Conservation (phyloP, 53 echinoderm and acorn worm species). For the Holothuria leucospilota region DNA sequence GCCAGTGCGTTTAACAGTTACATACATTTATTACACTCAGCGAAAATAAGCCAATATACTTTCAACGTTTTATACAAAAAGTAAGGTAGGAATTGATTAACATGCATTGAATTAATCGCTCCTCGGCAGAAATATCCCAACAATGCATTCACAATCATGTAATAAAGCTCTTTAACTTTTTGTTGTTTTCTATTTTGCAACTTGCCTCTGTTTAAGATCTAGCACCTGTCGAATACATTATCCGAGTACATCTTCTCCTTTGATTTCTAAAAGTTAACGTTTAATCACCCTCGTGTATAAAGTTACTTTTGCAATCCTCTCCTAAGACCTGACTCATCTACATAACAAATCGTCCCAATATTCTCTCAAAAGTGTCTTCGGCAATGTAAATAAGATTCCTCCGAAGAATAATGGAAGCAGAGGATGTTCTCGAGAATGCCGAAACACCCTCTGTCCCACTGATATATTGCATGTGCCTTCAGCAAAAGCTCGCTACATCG, state of each 20-base stretch:
- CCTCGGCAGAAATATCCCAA: no score
- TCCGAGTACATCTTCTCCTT: conserved; percentile 15
- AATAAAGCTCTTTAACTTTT: background rate
- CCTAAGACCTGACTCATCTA: conserved; percentile 16
- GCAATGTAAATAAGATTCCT: conserved; percentile 38
- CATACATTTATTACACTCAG: no score
- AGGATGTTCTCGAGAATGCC: conserved; percentile 4
- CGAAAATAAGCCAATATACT: no score
- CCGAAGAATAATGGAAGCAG: conserved; percentile 20
- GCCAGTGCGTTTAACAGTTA: no score
- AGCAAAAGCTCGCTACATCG: conserved; percentile 36
- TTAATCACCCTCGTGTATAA: conserved; percentile 2
- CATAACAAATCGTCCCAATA: conserved; percentile 43
- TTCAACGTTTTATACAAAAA: no score
- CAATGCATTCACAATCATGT: no score
- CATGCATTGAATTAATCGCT: no score
- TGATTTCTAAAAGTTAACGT: conserved; percentile 44
- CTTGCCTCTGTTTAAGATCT: conserved; percentile 18
- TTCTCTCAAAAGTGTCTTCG: conserved; percentile 39
- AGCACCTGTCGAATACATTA: conserved; percentile 35
- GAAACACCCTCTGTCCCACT: conserved; percentile 10
- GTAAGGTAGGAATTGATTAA: no score
- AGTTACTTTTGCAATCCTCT: conserved; percentile 41
- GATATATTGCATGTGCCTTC: conserved; percentile 35
- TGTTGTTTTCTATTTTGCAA: conserved; percentile 1